Evolutionary conservation across 2,797 vertebrate genomes (phyloP).

Genomic region (Gephyroberyx darwinii): DNA sequence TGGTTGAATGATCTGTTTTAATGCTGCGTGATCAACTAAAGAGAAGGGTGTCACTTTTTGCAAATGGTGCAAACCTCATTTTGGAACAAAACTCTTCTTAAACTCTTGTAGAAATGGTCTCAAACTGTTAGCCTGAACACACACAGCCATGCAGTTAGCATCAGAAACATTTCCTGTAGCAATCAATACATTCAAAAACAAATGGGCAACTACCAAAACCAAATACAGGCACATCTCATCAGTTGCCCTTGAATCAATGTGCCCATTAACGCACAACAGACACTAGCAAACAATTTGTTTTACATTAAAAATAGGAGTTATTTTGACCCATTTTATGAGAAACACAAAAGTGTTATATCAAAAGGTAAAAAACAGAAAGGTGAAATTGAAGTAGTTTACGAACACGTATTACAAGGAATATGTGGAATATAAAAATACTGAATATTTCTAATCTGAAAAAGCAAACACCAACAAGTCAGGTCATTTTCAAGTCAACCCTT

Average conservation of each 20-base stretch:
- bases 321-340: too few species aligned
- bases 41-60: too few species aligned
- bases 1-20: background rate
- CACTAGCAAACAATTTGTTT: background rate
- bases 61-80: too few species aligned
- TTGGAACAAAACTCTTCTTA: too few species aligned
- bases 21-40: background rate
- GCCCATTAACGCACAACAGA: background rate
- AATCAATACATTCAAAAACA: too few species aligned
- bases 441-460: background rate
- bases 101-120: too few species aligned
- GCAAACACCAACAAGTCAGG: background rate
- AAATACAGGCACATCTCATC: background rate
- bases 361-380: background rate
- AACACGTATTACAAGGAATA: background rate
- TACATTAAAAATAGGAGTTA: background rate
- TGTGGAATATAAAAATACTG: slow-evolving; percentile 1
- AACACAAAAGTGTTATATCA: background rate
- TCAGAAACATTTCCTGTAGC: too few species aligned
- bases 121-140: too few species aligned
- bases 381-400: background rate
- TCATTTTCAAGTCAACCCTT: too few species aligned
- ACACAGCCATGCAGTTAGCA: too few species aligned
- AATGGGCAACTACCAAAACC: background rate
- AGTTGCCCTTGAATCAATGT: background rate